Percentiles rank a stretch among this genome's conserved stretches.
These are phyloP conservation scores for Protonibea diacanthus DNA, from an alignment of 2,797 vertebrate species.

Conservation along the genomic window DNA sequence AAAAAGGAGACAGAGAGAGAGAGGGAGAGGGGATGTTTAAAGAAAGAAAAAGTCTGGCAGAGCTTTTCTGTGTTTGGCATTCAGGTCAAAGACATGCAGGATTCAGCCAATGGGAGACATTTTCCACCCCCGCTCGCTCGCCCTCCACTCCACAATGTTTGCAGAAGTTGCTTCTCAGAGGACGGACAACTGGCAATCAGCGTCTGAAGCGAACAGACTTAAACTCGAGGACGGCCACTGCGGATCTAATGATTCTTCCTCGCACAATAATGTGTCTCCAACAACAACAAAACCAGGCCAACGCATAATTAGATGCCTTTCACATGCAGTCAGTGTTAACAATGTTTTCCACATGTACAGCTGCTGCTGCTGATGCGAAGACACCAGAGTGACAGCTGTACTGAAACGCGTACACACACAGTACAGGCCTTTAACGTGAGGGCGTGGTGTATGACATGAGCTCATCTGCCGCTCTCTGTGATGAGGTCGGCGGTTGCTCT, in stretches of 20 bases:
- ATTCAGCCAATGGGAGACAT: constrained; percentile 64
- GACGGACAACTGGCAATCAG: constrained; percentile 56
- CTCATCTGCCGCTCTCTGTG: constrained; percentile 20
- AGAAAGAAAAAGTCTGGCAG: constrained; percentile 60
- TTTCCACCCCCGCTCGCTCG: constrained; percentile 19
- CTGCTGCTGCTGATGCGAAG: not conserved
- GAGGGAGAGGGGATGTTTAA: constrained; percentile 67
- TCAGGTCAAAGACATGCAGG: constrained; percentile 75
- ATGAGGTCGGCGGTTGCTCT: constrained; percentile 18
- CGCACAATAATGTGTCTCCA: constrained; percentile 24
- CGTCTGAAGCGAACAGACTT: constrained; percentile 50
- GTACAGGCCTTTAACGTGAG: constrained; percentile 15
- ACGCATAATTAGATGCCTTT: constrained; percentile 22
- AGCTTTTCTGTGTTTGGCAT: constrained; percentile 75
- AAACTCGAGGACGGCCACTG: constrained; percentile 47
- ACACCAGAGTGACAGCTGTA: constrained; percentile 2
- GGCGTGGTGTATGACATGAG: constrained; percentile 15
- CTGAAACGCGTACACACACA: constrained; percentile 1
- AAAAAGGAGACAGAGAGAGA: constrained; percentile 1
- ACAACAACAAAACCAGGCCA: constrained; percentile 16
- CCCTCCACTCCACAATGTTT: constrained; percentile 52
- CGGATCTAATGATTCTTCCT: constrained; percentile 33
- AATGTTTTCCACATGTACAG: constrained; percentile 32
- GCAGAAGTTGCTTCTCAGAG: constrained; percentile 63
- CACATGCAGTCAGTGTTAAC: constrained; percentile 12